Evolutionary conservation across 2,113 vertebrate genomes (phyloP).

Genomic region (Oreochromis tanganicae): DNA sequence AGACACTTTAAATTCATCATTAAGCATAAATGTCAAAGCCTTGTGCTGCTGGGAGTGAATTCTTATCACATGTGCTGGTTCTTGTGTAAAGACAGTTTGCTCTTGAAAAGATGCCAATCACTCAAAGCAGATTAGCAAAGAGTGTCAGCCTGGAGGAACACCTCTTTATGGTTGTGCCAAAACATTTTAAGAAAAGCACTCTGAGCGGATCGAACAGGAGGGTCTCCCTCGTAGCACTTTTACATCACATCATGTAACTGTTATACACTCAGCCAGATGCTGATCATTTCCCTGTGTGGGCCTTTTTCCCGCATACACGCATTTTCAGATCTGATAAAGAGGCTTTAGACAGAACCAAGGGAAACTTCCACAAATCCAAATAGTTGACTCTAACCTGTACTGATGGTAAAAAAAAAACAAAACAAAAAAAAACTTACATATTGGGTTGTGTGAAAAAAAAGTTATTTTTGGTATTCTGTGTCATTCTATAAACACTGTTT

Average conservation of each 20-base stretch:
- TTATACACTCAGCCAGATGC: not conserved
- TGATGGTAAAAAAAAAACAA: not conserved
- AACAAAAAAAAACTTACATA: not conserved
- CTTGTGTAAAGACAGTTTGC: not conserved
- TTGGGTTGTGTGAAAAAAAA: not conserved
- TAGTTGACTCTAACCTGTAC: not conserved
- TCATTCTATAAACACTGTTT: not conserved
- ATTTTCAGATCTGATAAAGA: not conserved
- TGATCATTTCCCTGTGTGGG: not conserved
- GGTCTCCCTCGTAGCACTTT: not conserved
- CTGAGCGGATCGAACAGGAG: not conserved
- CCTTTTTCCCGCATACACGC: fast-evolving
- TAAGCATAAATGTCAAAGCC: not conserved
- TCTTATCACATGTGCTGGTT: not conserved
- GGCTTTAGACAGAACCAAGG: not conserved
- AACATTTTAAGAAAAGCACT: not conserved
- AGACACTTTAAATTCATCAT: not conserved
- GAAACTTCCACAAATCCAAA: not conserved
- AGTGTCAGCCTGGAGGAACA: not conserved
- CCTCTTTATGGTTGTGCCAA: not conserved
- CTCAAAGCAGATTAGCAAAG: not conserved
- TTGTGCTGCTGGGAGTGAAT: not conserved
- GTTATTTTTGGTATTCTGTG: not conserved
- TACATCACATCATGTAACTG: not conserved
- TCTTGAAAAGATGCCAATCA: not conserved